These are phyloP conservation scores for Erannis defoliaria DNA, from an alignment of 2,888 invertebrate genomes.

Conservation along the genomic window DNA sequence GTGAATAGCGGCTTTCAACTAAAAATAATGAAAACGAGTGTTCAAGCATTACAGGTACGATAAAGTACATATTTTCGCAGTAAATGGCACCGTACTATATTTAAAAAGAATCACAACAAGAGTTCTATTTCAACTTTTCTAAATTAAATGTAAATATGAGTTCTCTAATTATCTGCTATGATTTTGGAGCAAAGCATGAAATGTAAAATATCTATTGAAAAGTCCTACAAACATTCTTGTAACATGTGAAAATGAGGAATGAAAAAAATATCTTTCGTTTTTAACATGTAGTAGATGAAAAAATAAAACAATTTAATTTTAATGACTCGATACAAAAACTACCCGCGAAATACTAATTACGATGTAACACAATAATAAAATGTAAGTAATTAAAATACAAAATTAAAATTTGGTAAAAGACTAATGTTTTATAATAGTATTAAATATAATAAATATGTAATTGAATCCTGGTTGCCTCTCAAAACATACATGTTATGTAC, in stretches of 20 bases:
- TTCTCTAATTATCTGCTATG: constrained; percentile 4
- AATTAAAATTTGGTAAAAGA: constrained; percentile 47
- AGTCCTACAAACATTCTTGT: constrained; percentile 1
- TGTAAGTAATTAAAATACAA: constrained; percentile 35
- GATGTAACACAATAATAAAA: not conserved
- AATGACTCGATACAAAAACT: constrained; percentile 45
- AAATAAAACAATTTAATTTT: constrained; percentile 27
- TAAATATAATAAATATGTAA: constrained; percentile 1
- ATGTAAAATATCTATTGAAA: constrained; percentile 16
- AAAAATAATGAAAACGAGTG: constrained; percentile 64
- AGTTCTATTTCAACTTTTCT: constrained; percentile 41
- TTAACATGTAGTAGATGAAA: not conserved
- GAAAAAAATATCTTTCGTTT: constrained; percentile 3
- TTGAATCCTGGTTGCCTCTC: not conserved
- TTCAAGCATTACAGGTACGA: constrained; percentile 69
- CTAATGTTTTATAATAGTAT: constrained; percentile 18
- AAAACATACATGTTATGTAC: not conserved
- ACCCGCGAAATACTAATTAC: constrained; percentile 30
- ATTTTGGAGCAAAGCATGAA: constrained; percentile 27
- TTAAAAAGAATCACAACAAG: constrained; percentile 74
- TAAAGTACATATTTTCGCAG: constrained; percentile 69
- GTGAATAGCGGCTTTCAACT: constrained; percentile 56
- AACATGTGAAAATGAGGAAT: constrained; percentile 5
- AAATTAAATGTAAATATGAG: constrained; percentile 20
- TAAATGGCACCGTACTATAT: constrained; percentile 82